Evolutionary conservation across 1,140 invertebrate species (phyloP).

Genomic region (Drosophila mayri): DNA sequence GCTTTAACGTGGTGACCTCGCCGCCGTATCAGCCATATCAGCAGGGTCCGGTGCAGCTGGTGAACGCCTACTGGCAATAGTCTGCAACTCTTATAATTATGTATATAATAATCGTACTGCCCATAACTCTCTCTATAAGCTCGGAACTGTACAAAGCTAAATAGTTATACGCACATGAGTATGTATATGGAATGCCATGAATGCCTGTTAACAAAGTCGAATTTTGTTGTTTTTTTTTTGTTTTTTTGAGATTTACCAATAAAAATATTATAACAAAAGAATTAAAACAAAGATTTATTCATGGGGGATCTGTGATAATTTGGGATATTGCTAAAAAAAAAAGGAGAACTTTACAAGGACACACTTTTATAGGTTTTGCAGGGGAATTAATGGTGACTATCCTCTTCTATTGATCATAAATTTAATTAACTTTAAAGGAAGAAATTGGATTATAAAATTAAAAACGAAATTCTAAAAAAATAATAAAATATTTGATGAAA

Average conservation of each 20-base stretch:
- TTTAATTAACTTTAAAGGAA: no score
- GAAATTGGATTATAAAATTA: no score
- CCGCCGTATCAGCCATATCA: conserved; percentile 22
- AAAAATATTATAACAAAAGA: conserved; percentile 43
- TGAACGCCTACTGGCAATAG: conserved; percentile 65
- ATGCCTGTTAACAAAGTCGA: conserved; percentile 40
- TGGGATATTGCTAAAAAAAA: not conserved
- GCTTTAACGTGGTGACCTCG: conserved; percentile 60
- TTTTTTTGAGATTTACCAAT: conserved; percentile 25
- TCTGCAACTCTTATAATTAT: conserved; percentile 7
- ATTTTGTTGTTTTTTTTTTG: conserved; percentile 32
- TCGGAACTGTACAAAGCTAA: conserved; percentile 42
- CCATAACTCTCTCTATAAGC: conserved; percentile 33
- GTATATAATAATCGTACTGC: conserved; percentile 11
- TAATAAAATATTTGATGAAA: no score
- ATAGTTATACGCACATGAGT: conserved; percentile 22
- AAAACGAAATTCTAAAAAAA: no score
- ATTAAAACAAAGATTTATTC: not conserved
- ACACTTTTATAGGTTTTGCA: not conserved
- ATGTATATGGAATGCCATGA: conserved; percentile 18
- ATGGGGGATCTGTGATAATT: not conserved
- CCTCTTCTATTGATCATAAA: no score
- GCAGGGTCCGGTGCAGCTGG: conserved; percentile 53
- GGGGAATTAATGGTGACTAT: no score
- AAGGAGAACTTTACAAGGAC: not conserved